Evolutionary conservation across 2,797 vertebrate genomes (phyloP).

Genomic region (Arvicola amphibius): DNA sequence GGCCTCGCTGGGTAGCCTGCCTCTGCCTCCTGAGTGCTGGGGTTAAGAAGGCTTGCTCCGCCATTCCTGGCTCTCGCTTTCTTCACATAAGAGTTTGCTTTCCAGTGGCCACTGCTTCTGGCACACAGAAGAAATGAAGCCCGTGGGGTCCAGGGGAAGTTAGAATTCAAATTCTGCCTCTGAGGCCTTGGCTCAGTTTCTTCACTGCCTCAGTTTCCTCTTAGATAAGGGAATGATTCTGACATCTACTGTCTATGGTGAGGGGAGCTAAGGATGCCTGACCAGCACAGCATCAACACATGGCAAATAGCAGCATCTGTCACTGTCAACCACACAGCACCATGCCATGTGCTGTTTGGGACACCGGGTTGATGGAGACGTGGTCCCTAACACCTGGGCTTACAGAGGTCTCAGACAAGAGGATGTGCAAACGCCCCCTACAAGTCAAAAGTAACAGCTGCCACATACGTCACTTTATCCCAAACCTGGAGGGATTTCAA

Average conservation of each 20-base stretch:
- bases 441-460: neutral
- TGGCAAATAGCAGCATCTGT: neutral
- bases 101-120: neutral
- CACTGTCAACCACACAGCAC: neutral
- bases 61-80: neutral
- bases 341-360: neutral
- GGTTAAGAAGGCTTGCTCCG: neutral
- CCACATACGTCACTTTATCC: neutral
- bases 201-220: constrained; percentile 38
- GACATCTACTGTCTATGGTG: neutral
- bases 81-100: neutral
- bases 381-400: neutral
- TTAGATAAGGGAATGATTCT: neutral
- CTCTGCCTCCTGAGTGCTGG: neutral
- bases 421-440: no score
- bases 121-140: neutral
- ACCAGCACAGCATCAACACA: neutral
- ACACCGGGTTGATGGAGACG: neutral
- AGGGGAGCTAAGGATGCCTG: neutral
- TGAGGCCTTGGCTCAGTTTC: neutral
- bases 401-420: neutral
- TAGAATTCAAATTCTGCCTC: constrained; percentile 12
- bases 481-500: neutral
- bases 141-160: neutral
- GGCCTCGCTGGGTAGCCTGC: neutral